Evolutionary conservation across 2,797 vertebrate species (phyloP).

Genomic region (Mus minutoides): DNA sequence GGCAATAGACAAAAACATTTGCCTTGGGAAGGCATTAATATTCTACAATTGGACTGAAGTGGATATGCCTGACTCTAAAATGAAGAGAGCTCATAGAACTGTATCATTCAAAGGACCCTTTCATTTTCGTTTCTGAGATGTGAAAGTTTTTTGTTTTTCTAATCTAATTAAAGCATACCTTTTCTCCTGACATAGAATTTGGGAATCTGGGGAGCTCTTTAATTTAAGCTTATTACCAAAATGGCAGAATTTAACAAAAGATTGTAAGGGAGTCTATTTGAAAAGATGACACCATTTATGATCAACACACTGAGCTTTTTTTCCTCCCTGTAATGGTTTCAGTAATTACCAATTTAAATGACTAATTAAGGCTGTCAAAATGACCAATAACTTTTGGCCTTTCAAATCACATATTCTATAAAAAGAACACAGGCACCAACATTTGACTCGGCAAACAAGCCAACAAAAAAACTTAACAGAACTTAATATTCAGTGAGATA

Average conservation of each 20-base stretch:
- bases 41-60: conserved; percentile 50
- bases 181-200: conserved; percentile 30
- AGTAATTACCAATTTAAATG: conserved; percentile 67
- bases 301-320: conserved; percentile 70
- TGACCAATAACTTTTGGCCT: conserved; percentile 65
- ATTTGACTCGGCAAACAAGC: conserved; percentile 63
- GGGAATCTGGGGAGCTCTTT: conserved; percentile 1
- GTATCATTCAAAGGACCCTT: conserved; percentile 38
- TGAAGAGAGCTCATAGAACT: conserved; percentile 37
- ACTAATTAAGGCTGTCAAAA: conserved; percentile 75
- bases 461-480: conserved; percentile 68
- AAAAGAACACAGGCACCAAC: conserved; percentile 55
- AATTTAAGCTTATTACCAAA: conserved; percentile 54
- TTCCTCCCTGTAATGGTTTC: conserved; percentile 59
- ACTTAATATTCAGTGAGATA: conserved; percentile 62
- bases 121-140: conserved; percentile 45
- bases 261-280: background rate
- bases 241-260: conserved; percentile 66
- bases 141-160: conserved; percentile 49
- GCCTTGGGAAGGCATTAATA: conserved; percentile 59
- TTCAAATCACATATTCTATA: conserved; percentile 54
- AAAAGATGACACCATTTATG: conserved; percentile 67
- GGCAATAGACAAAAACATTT: conserved; percentile 24
- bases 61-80: conserved; percentile 55
- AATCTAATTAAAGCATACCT: conserved; percentile 37